Conservation (phyloP, 2,113 vertebrate genomes). For the Cavia aperea region DNA sequence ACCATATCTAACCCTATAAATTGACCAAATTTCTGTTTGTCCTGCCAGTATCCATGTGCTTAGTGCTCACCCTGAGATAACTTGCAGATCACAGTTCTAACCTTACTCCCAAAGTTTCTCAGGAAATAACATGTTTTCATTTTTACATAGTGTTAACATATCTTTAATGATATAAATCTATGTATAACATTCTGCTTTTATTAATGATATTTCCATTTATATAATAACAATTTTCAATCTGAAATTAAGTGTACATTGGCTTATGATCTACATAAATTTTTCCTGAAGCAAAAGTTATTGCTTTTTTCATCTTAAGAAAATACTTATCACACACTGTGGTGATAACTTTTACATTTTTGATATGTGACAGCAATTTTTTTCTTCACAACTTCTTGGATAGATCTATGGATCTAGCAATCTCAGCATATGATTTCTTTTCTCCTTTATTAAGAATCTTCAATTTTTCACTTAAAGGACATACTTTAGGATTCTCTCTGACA, state of each 20-base stretch:
- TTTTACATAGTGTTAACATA: neutral
- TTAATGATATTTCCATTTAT: neutral
- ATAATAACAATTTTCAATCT: neutral
- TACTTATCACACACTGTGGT: neutral
- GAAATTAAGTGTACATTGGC: neutral
- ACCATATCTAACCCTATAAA: neutral
- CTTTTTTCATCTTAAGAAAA: neutral
- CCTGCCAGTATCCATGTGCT: neutral
- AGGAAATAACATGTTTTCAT: neutral
- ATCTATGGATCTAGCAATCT: neutral
- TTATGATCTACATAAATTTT: neutral
- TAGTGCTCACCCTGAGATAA: neutral
- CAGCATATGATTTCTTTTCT: neutral
- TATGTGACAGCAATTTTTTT: neutral
- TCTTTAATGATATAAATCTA: neutral
- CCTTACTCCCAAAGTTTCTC: neutral
- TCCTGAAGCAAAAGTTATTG: neutral
- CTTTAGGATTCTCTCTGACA: too few relatives aligned
- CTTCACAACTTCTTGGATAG: neutral
- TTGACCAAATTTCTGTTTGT: neutral
- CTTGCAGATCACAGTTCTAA: neutral
- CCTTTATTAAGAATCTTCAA: neutral
- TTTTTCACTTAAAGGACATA: neutral
- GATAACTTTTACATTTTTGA: neutral
- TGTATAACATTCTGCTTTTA: neutral